Base-by-base conservation (phyloP, 53 echinoderm and acorn worm species). In the Zoroaster sp. region DNA sequence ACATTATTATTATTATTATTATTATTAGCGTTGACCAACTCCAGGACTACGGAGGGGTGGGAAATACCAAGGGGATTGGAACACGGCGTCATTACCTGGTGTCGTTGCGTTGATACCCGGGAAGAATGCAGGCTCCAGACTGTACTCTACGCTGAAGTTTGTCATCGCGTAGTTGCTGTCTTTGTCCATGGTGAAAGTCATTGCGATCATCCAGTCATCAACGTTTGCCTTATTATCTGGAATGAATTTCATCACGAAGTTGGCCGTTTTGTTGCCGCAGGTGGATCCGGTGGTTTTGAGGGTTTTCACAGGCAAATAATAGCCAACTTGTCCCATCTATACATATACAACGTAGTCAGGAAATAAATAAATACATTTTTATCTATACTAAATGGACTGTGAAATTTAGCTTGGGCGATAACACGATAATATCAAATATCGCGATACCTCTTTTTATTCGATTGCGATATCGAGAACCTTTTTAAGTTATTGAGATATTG, bases 121-220 rank as follows among this genome's bases (percentile, higher is more conserved):
- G 72, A 85, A 85, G 51, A 35, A 41, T 2, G 0, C 20, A 8
- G 35, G 0, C 11, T 85, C 85, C 70, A 35, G 15, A 3, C 15
- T 13, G 52, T 70, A 85, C 12, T 46, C 10, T 20, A 85, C 69
- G 21, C 35, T 25, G 85, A 85, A 85, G 85, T 85, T 85, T 33
- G 85, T 49, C 52, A 85, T 28, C 20, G 70, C 49, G 38, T 72
- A 85, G 51, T 10, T 85, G 35, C 17, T 70, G 0, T 44, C 36
- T 34, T 69, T 71, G 37, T 51, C 32, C 85, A 52, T 85, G 37
- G 17, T 47, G 15, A 70, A 85, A 10, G 28, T 47, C 85, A 85
- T 41, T 15, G 70, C 31, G 45, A 71, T 69, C 10, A 1, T n/a
- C 85, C 85, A 85, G 40, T 66, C 54, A 1, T 66, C 65, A 40